Percentiles rank a stretch among this genome's conserved stretches.
Conservation (phyloP, 2,888 invertebrate genomes). For the Unio delphinus region DNA sequence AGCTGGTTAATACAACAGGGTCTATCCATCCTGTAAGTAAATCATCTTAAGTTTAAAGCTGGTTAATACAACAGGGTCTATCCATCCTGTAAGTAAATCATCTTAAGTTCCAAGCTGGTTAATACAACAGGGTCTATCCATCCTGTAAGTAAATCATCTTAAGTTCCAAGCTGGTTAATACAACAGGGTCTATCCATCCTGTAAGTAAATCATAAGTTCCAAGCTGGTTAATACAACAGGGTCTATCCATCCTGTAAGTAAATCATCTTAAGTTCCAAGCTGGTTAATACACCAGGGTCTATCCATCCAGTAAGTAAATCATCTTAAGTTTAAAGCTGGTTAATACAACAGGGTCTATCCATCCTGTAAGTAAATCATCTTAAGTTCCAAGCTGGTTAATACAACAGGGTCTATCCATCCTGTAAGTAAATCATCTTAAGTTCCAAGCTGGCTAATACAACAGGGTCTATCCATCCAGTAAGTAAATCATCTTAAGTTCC, state of each 20-base stretch:
- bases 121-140: conserved; percentile 55
- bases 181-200: conserved; percentile 50
- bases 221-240: conserved; percentile 60
- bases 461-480: conserved; percentile 54
- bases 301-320: conserved; percentile 46
- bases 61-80: conserved; percentile 54
- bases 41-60: conserved; percentile 30
- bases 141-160: conserved; percentile 37
- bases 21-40: conserved; percentile 49
- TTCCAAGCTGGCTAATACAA: conserved; percentile 53
- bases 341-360: conserved; percentile 55
- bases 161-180: conserved; percentile 49
- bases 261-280: conserved; percentile 15
- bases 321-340: conserved; percentile 38
- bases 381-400: conserved; percentile 44
- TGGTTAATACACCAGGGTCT: conserved; percentile 58
- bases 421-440: conserved; percentile 33
- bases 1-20: conserved; percentile 60
- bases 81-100: conserved; percentile 44
- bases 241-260: conserved; percentile 49
- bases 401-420: conserved; percentile 54
- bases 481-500: conserved; percentile 10
- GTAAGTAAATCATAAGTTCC: conserved; percentile 31
- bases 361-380: conserved; percentile 38
- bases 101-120: conserved; percentile 39